phyloP scores from a whole-genome alignment of 2,888 invertebrate species.

The Rugalucina vietnamica region DNA sequence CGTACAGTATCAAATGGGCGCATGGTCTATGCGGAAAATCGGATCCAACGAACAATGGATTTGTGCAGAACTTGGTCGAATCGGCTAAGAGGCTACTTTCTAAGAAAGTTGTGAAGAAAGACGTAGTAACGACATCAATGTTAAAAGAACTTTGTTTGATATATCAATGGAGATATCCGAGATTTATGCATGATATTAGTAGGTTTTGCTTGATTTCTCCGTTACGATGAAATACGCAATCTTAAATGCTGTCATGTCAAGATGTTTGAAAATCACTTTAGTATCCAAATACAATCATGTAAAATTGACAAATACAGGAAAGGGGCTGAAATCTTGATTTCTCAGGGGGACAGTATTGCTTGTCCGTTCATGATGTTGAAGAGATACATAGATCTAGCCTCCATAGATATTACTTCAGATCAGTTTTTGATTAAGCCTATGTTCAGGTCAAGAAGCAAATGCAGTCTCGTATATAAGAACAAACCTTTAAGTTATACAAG shows the following conservation, averaged over 20 bases:
- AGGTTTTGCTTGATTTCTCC: conserved; percentile 20
- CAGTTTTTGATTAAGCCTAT: conserved; percentile 38
- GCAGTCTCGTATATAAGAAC: not conserved
- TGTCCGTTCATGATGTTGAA: conserved; percentile 31
- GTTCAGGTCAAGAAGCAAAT: not conserved
- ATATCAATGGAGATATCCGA: too few relatives aligned
- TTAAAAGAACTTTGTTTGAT: too few relatives aligned
- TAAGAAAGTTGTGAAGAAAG: too few relatives aligned
- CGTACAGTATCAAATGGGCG: conserved; percentile 50
- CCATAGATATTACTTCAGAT: conserved; percentile 8
- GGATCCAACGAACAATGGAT: too few relatives aligned
- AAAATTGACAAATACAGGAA: conserved; percentile 38
- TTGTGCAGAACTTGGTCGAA: too few relatives aligned
- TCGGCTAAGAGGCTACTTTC: too few relatives aligned
- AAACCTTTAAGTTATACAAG: conserved; percentile 36
- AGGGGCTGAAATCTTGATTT: conserved; percentile 23
- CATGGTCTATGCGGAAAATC: conserved; percentile 14
- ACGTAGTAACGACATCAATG: too few relatives aligned
- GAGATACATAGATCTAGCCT: conserved; percentile 28
- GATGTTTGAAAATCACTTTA: conserved; percentile 19
- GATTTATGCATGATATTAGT: conserved; percentile 15
- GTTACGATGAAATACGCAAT: conserved; percentile 2
- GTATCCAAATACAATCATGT: conserved; percentile 18
- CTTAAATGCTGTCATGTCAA: conserved; percentile 21
- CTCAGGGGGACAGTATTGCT: conserved; percentile 21